These are phyloP conservation scores for Falcunculus frontatus DNA, from an alignment of 2,113 vertebrate species.

Conservation along the genomic window DNA sequence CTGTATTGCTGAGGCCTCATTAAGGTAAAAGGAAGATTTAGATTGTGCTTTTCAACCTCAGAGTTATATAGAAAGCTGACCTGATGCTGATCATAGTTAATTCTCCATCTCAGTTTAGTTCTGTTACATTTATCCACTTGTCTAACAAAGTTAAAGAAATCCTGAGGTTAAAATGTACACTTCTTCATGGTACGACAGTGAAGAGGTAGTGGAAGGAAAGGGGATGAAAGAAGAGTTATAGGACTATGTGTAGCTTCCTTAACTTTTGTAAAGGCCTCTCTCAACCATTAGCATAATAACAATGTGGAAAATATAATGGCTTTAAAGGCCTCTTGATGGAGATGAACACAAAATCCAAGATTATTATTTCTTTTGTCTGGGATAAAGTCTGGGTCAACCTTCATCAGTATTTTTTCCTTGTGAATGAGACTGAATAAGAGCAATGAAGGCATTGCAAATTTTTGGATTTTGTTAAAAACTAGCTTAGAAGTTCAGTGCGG, in stretches of 20 bases:
- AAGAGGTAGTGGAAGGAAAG: neutral
- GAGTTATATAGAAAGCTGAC: neutral
- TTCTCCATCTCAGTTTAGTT: neutral
- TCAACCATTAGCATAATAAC: neutral
- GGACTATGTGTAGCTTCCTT: neutral
- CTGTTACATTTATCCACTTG: neutral
- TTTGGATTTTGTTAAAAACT: neutral
- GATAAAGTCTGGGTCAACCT: neutral
- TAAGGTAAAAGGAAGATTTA: neutral
- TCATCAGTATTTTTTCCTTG: neutral
- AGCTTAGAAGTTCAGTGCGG: neutral
- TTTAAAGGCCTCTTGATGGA: neutral
- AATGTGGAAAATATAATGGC: neutral
- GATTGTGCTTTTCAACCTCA: neutral
- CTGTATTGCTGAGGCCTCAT: neutral
- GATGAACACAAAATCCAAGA: neutral
- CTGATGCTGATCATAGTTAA: neutral
- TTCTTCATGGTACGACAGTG: neutral
- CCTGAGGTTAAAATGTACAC: neutral
- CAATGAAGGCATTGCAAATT: neutral
- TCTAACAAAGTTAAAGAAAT: neutral
- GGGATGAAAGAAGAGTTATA: neutral
- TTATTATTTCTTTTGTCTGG: neutral
- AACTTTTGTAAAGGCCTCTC: neutral
- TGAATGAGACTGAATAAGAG: neutral